Evolutionary conservation across 2,888 invertebrate genomes (phyloP).

Genomic region (Serripes groenlandicus): DNA sequence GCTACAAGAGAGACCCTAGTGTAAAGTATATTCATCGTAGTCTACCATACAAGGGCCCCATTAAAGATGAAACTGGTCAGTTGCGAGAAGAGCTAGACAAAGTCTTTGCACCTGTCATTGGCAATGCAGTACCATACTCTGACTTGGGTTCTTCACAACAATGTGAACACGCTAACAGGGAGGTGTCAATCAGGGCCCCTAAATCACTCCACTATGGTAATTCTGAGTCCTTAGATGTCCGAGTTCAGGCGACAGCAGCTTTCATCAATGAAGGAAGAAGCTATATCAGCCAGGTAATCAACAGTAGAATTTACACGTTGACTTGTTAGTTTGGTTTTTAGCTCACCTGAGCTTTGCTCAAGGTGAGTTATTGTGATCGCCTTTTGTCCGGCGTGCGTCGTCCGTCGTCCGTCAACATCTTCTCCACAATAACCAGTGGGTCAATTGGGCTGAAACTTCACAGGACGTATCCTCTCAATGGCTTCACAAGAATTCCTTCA

Average conservation of each 20-base stretch:
- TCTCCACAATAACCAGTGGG: too few species aligned
- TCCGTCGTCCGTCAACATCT: too few species aligned
- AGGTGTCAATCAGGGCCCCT: constrained; percentile 34
- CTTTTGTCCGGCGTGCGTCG: too few species aligned
- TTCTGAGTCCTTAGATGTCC: constrained; percentile 38
- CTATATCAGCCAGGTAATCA: constrained; percentile 44
- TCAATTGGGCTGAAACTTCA: too few species aligned
- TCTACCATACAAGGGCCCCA: constrained; percentile 44
- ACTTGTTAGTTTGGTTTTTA: too few species aligned
- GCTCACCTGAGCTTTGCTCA: too few species aligned
- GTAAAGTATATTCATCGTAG: constrained; percentile 46
- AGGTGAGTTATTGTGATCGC: too few species aligned
- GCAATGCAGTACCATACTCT: constrained; percentile 19
- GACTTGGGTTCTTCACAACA: constrained; percentile 44
- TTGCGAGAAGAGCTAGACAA: constrained; percentile 24
- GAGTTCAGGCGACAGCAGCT: constrained; percentile 42
- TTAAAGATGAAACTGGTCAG: constrained; percentile 33
- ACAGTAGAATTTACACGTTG: too few species aligned
- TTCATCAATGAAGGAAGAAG: constrained; percentile 52
- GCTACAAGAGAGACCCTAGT: constrained; percentile 39
- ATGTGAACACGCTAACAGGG: too few species aligned
- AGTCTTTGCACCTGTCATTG: constrained; percentile 28
- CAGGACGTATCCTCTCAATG: too few species aligned
- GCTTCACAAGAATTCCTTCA: too few species aligned
- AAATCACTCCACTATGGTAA: constrained; percentile 42